Conservation (phyloP, 2,888 invertebrate species). For the Allygus modestus region DNA sequence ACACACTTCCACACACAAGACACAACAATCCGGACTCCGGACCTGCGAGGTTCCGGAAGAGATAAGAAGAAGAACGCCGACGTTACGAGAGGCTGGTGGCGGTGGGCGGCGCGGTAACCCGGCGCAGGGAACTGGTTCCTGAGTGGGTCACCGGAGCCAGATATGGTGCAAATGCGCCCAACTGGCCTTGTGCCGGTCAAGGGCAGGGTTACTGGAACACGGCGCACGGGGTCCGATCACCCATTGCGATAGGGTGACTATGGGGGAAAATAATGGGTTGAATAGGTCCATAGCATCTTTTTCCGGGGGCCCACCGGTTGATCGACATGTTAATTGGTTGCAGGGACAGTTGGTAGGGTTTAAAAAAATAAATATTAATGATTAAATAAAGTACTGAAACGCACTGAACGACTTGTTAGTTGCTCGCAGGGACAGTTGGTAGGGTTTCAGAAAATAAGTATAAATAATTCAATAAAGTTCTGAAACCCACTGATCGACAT, state of each 20-base stretch:
- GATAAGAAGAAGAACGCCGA: conserved; percentile 3
- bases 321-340: too few relatives aligned
- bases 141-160: conserved; percentile 40
- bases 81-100: not conserved
- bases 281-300: too few relatives aligned
- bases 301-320: too few relatives aligned
- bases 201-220: conserved; percentile 39
- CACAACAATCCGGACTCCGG: not conserved
- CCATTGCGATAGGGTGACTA: not conserved
- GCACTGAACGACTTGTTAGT: too few relatives aligned
- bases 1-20: not conserved
- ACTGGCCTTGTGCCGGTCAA: conserved; percentile 27
- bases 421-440: too few relatives aligned
- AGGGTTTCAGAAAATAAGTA: too few relatives aligned
- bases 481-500: too few relatives aligned
- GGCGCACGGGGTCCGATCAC: not conserved
- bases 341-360: too few relatives aligned
- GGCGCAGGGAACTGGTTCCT: conserved; percentile 16
- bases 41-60: conserved; percentile 12
- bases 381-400: too few relatives aligned
- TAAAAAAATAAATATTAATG: too few relatives aligned
- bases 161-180: conserved; percentile 16
- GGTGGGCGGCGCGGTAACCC: not conserved
- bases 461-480: too few relatives aligned
- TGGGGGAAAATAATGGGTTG: too few relatives aligned